These are phyloP conservation scores for Chauna torquata DNA, from an alignment of 2,113 vertebrate species.

Conservation along the genomic window DNA sequence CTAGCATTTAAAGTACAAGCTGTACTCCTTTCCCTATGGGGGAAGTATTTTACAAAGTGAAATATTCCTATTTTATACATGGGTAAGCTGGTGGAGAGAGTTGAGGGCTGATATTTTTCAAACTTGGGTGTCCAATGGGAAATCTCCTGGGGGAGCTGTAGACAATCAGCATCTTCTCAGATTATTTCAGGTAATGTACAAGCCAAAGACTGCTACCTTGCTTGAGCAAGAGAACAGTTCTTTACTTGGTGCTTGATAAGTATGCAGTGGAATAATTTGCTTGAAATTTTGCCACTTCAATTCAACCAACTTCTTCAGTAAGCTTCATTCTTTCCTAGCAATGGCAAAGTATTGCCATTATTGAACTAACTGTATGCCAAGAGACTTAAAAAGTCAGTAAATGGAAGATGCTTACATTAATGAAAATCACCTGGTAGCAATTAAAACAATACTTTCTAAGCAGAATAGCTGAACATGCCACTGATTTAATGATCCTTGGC, in stretches of 20 bases:
- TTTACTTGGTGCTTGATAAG: not conserved
- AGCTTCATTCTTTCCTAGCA: not conserved
- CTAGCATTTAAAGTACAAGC: not conserved
- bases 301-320: not conserved
- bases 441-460: slow-evolving; percentile 67
- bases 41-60: not conserved
- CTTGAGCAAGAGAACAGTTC: not conserved
- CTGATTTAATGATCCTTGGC: slow-evolving; percentile 72
- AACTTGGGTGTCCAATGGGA: not conserved
- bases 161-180: not conserved
- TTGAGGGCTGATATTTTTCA: not conserved
- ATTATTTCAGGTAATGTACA: not conserved
- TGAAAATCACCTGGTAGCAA: slow-evolving; percentile 69
- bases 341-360: not conserved
- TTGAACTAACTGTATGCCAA: not conserved
- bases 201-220: not conserved
- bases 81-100: not conserved
- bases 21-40: not conserved
- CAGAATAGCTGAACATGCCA: slow-evolving; percentile 44
- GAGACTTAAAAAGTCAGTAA: not conserved
- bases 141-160: not conserved
- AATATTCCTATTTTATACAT: not conserved
- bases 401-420: slow-evolving; percentile 33
- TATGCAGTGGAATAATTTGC: not conserved
- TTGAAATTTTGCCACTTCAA: not conserved